A percentile compares a stretch with the other conserved stretches of the same genome.
phyloP scores from a whole-genome alignment of 2,888 invertebrate species.

The Belgica antarctica region DNA sequence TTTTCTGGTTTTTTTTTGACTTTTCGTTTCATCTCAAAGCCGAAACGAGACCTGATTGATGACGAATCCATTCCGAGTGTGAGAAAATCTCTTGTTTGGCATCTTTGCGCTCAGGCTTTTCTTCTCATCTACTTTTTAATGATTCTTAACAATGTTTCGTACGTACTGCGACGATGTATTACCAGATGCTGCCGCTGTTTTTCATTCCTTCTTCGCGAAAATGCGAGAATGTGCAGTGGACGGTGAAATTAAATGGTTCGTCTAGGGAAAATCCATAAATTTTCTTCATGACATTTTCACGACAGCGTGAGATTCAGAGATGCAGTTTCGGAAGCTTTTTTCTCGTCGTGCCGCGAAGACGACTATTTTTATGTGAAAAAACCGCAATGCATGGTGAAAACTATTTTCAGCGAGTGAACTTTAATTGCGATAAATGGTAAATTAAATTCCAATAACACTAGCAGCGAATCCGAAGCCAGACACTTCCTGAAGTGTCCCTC shows the following conservation, averaged over 20 bases:
- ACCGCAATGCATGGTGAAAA: neutral
- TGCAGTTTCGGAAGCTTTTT: conserved; percentile 4
- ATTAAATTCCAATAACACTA: neutral
- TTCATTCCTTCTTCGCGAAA: too few relatives aligned
- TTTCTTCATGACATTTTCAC: conserved; percentile 41
- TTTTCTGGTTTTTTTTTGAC: neutral
- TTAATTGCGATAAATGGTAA: conserved; percentile 10
- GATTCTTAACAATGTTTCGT: conserved; percentile 10
- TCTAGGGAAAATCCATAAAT: conserved; percentile 43
- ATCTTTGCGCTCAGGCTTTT: neutral
- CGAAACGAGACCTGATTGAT: conserved; percentile 22
- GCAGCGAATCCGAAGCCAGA: neutral
- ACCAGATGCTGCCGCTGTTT: conserved; percentile 27
- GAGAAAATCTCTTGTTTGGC: conserved; percentile 16
- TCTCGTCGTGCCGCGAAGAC: neutral
- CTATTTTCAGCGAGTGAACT: neutral
- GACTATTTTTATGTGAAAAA: conserved; percentile 23
- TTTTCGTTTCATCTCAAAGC: neutral
- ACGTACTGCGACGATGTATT: conserved; percentile 10
- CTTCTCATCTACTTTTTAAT: neutral
- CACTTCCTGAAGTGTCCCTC: neutral
- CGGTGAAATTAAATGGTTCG: conserved; percentile 42
- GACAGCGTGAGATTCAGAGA: conserved; percentile 32
- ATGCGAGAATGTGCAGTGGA: conserved; percentile 29
- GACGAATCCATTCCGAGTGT: neutral